Evolutionary conservation across 1,140 invertebrate genomes (phyloP).

Genomic region (Hormaphis cornu): DNA sequence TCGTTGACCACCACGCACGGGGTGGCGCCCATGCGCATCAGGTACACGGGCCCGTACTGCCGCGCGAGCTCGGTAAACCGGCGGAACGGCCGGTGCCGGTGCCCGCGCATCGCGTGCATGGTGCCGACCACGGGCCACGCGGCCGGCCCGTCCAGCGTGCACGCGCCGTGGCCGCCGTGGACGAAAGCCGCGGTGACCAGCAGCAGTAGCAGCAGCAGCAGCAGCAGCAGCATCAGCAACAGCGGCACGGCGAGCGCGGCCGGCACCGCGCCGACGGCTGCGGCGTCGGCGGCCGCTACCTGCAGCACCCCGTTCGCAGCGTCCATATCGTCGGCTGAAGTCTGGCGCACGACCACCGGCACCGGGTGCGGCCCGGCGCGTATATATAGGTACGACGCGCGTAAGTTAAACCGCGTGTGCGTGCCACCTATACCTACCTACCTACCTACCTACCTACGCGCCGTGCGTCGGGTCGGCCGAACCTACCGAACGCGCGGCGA

Average conservation of each 20-base stretch:
- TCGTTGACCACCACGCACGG: constrained; percentile 69
- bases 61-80: constrained; percentile 59
- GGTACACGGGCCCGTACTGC: constrained; percentile 65
- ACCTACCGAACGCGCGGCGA: too few relatives aligned
- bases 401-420: background rate
- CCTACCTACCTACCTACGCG: too few relatives aligned
- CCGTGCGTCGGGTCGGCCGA: too few relatives aligned
- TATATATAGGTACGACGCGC: background rate
- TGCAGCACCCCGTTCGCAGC: background rate
- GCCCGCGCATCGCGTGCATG: constrained; percentile 54
- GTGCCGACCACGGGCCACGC: constrained; percentile 62
- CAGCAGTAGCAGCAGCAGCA: background rate
- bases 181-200: background rate
- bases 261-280: background rate
- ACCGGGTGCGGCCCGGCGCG: background rate
- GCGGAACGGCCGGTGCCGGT: constrained; percentile 58
- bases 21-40: constrained; percentile 57
- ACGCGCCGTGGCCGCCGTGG: background rate
- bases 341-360: background rate
- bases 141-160: constrained; percentile 50
- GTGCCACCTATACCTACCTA: background rate
- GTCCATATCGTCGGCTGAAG: constrained; percentile 13
- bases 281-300: background rate
- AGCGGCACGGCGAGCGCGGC: background rate
- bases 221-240: too few relatives aligned